These are phyloP conservation scores for Agriopis aurantiaria DNA, from an alignment of 2,888 invertebrate species.

Conservation along the genomic window DNA sequence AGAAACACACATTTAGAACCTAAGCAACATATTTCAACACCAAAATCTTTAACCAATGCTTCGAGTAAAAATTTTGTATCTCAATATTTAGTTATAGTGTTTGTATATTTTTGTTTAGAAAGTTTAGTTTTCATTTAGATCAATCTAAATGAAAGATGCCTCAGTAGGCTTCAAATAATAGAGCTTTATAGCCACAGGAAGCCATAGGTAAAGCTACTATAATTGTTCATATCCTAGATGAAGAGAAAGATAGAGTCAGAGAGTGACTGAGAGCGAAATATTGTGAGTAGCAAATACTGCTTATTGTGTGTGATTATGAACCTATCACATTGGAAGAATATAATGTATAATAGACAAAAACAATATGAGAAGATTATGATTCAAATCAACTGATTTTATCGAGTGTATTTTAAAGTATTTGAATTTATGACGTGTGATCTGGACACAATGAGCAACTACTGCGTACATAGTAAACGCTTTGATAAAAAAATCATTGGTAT, in stretches of 20 bases:
- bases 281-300: background rate
- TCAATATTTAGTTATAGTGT: background rate
- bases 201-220: too few relatives aligned
- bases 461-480: too few relatives aligned
- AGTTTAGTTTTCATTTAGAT: background rate
- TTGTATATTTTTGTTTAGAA: conserved; percentile 3
- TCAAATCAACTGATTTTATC: too few relatives aligned
- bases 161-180: background rate
- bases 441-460: too few relatives aligned
- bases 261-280: background rate
- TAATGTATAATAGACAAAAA: too few relatives aligned
- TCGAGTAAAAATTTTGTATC: background rate
- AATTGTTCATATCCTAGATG: background rate
- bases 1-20: background rate
- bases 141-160: background rate
- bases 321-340: too few relatives aligned
- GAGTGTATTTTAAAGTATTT: too few relatives aligned
- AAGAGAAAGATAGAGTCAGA: background rate
- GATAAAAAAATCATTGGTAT: too few relatives aligned
- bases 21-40: background rate
- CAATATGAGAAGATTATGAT: too few relatives aligned
- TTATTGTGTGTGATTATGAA: too few relatives aligned
- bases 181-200: background rate
- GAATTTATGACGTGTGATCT: too few relatives aligned
- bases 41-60: background rate